phyloP scores from a whole-genome alignment of 2,797 vertebrate genomes.

The Australoheros facetus region DNA sequence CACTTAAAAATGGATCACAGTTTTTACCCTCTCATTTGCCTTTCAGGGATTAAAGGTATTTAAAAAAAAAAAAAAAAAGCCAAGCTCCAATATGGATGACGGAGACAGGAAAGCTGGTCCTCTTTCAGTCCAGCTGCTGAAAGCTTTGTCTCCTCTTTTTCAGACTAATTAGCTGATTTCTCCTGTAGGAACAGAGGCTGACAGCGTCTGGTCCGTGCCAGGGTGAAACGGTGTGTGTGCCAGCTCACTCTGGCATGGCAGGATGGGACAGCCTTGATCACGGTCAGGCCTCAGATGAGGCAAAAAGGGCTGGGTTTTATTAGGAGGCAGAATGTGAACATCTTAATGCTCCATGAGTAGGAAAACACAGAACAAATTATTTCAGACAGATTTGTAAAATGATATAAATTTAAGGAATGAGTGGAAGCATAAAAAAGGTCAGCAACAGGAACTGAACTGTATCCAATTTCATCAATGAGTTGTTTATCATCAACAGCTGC shows the following conservation, averaged over 20 bases:
- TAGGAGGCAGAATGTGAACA: constrained; percentile 24
- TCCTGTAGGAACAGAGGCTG: constrained; percentile 49
- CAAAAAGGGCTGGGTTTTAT: constrained; percentile 25
- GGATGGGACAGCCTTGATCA: constrained; percentile 28
- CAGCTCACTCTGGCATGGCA: constrained; percentile 51
- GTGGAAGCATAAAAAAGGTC: constrained; percentile 14
- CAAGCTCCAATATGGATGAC: background rate
- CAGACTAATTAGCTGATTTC: constrained; percentile 58
- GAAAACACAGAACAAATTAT: constrained; percentile 4
- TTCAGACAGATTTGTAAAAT: constrained; percentile 2
- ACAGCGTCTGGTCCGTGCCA: constrained; percentile 50
- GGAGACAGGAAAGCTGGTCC: background rate
- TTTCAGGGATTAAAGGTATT: background rate
- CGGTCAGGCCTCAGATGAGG: constrained; percentile 36
- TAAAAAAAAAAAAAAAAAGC: no score
- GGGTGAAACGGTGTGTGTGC: constrained; percentile 39
- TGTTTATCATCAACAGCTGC: constrained; percentile 39
- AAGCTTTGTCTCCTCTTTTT: constrained; percentile 43
- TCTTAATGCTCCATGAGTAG: constrained; percentile 19
- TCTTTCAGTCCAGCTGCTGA: constrained; percentile 21
- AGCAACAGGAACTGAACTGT: constrained; percentile 12
- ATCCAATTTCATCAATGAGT: constrained; percentile 28
- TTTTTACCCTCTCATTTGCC: background rate
- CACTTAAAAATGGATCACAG: background rate
- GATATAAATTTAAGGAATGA: background rate